Base-by-base conservation (phyloP, 2,797 vertebrate species). In the Chrosomus eos region DNA sequence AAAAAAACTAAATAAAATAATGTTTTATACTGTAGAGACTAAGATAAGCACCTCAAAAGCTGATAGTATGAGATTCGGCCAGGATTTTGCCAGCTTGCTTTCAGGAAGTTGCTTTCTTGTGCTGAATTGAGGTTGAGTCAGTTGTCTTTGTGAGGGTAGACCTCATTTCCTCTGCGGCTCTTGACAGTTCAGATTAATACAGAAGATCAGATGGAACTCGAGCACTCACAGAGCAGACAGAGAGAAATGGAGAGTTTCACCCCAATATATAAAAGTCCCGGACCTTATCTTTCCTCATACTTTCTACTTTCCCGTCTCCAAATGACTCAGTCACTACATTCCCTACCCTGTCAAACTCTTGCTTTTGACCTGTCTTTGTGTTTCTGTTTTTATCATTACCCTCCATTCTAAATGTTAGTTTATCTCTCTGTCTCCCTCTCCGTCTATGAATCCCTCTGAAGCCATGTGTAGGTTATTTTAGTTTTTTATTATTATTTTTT, bases 101-200 rank as follows among this genome's bases (percentile, higher is more conserved):
- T 33, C 10, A 71, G 28, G 60, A 45, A 31, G 38, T 45, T 40
- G 18, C 31, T 81, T 82, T 74, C 28, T 64, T 73, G 80, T 73
- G 67, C 53, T 60, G 53, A 74, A 73, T 48, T 3, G n/a, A 48
- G 70, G 82, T 55, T 58, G 82, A 71, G 73, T 45, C 66, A 51
- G 60, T 58, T 43, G 70, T 71, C 55, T 74, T 33, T 82, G 81
- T 74, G 43, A 45, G 81, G 43, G 81, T 36, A 36, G 71, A 82
- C 38, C 70, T 73, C 70, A 82, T 82, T 73, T 82, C 80, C 70
- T 73, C 80, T 48, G 55, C 51, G 73, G 80, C 68, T 72, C 80
- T 62, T 82, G 80, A 62, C 70, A 73, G 76, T 74, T 85, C 55
- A 84, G 74, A 72, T 70, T 73, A 86, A 81, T 76, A 76, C 55